Percentiles rank a stretch among this genome's conserved stretches.
These are phyloP conservation scores for Etheostoma cragini DNA, from an alignment of 2,113 vertebrate genomes.

Conservation along the genomic window DNA sequence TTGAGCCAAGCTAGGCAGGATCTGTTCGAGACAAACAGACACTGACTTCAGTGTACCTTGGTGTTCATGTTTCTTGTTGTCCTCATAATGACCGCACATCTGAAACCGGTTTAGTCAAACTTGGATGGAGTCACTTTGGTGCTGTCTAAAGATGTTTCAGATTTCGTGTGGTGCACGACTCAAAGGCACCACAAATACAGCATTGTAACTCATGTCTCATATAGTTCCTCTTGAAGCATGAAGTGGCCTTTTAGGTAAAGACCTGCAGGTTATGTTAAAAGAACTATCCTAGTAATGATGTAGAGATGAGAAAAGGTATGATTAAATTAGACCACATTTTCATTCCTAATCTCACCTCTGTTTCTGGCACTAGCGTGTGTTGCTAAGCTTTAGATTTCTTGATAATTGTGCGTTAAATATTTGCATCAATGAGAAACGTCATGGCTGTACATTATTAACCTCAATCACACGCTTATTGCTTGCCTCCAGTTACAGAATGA, in stretches of 20 bases:
- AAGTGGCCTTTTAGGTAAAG: slow-evolving; percentile 9
- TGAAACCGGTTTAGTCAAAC: slow-evolving; percentile 21
- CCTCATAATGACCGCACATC: background rate
- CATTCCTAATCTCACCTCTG: slow-evolving; percentile 2
- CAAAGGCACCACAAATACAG: background rate
- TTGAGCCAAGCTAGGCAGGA: background rate
- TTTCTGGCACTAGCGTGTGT: background rate
- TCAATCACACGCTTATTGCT: background rate
- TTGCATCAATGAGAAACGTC: background rate
- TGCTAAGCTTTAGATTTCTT: background rate
- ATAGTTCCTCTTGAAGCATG: slow-evolving; percentile 3
- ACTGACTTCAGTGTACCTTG: background rate
- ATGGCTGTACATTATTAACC: background rate
- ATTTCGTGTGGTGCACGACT: background rate
- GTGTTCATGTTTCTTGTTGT: slow-evolving; percentile 17
- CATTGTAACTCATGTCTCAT: background rate
- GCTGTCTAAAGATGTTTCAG: background rate
- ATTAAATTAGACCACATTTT: slow-evolving; percentile 12
- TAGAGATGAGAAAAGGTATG: slow-evolving; percentile 5
- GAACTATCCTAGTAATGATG: slow-evolving; percentile 17
- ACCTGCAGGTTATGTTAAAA: background rate
- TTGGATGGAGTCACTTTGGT: background rate
- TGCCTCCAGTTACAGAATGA: background rate
- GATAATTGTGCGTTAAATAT: background rate
- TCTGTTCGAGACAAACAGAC: background rate